A percentile compares a stretch with the other conserved stretches of the same genome.
Conservation (phyloP, 2,113 vertebrate species). For the Ovis canadensis region DNA sequence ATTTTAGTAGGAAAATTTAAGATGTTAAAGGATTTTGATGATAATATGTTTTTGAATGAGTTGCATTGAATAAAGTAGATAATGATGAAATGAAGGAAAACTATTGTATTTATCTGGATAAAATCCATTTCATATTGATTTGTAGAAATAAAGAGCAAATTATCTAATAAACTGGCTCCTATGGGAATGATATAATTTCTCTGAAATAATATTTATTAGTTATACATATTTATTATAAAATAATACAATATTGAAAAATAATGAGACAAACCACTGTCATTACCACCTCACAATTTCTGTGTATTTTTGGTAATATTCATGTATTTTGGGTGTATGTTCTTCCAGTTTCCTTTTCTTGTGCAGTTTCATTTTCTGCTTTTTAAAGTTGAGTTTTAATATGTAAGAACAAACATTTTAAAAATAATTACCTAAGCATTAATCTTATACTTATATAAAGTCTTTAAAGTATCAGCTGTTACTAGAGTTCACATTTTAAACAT, state of each 20-base stretch:
- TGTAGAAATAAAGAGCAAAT: not conserved
- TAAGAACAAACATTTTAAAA: not conserved
- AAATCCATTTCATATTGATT: not conserved
- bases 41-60: not conserved
- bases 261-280: not conserved
- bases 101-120: not conserved
- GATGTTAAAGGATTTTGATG: not conserved
- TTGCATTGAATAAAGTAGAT: not conserved
- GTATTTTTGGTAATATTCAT: not conserved
- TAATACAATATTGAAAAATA: not conserved
- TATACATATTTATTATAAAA: not conserved
- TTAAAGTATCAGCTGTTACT: not conserved
- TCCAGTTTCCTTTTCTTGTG: not conserved
- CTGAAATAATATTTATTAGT: not conserved
- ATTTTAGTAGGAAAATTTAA: slow-evolving; percentile 26
- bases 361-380: not conserved
- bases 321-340: not conserved
- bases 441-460: not conserved
- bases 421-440: not conserved
- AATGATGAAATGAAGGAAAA: not conserved
- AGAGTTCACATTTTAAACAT: not conserved
- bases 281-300: not conserved
- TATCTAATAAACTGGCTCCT: not conserved
- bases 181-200: not conserved
- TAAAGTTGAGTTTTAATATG: not conserved